phyloP scores from a whole-genome alignment of 2,113 vertebrate species.

The Calonectris borealis region DNA sequence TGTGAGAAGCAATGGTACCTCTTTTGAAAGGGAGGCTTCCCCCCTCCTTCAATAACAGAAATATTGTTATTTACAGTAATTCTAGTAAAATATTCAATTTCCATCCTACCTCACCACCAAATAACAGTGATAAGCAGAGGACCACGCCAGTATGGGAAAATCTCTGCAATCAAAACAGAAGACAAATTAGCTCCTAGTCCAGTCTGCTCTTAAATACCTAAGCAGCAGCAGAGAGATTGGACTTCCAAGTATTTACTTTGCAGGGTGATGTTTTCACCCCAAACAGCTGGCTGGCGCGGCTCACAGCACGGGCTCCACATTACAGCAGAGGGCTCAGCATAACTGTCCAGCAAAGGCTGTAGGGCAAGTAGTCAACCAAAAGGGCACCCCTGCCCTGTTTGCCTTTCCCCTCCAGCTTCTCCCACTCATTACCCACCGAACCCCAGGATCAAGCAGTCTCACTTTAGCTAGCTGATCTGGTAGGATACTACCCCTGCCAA shows the following conservation, averaged over 20 bases:
- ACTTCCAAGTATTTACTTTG: neutral
- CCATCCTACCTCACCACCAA: neutral
- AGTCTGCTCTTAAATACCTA: neutral
- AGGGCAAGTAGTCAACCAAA: neutral
- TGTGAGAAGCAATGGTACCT: neutral
- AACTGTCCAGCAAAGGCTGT: neutral
- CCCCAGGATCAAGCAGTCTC: rapidly evolving
- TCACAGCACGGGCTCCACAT: rapidly evolving
- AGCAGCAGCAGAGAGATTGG: neutral
- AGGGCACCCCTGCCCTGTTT: neutral
- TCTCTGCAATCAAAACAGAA: neutral
- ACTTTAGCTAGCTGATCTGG: neutral
- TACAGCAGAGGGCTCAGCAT: rapidly evolving
- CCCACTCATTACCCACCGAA: rapidly evolving
- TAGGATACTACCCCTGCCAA: neutral
- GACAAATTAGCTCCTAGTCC: neutral
- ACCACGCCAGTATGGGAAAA: neutral
- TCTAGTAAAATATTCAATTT: neutral
- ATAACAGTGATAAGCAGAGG: neutral
- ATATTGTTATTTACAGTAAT: neutral
- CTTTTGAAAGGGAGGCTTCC: neutral
- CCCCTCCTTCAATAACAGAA: neutral
- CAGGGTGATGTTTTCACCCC: neutral
- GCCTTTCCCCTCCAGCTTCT: neutral
- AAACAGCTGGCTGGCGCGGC: neutral